phyloP scores from a whole-genome alignment of 2,113 vertebrate genomes.

The Tichodroma muraria region DNA sequence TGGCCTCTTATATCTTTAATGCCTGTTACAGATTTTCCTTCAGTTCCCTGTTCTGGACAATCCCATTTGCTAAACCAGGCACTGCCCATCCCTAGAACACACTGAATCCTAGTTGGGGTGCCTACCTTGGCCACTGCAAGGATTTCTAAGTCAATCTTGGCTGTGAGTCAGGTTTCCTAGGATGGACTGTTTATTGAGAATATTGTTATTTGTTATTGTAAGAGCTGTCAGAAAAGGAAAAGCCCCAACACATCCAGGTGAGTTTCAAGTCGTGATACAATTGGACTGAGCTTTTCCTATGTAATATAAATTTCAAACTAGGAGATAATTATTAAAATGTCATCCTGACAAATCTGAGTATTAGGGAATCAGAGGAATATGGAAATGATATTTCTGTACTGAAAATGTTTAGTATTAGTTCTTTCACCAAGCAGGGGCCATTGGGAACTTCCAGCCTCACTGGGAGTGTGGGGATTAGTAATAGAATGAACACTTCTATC shows the following conservation, averaged over 20 bases:
- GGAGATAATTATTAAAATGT: neutral
- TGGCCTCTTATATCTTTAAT: neutral
- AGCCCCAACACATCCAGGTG: neutral
- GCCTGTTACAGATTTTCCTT: neutral
- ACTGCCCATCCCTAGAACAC: neutral
- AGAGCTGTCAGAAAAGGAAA: neutral
- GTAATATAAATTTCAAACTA: neutral
- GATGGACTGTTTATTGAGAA: neutral
- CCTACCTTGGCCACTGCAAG: neutral
- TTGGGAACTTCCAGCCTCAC: neutral
- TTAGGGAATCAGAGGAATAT: neutral
- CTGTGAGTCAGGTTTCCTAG: neutral
- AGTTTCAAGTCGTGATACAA: neutral
- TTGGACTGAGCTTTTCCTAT: neutral
- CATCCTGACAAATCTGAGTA: neutral
- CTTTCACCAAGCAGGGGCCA: neutral
- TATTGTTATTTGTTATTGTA: neutral
- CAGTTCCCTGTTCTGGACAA: neutral
- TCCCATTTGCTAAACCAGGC: neutral
- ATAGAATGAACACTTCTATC: neutral
- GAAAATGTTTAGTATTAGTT: neutral
- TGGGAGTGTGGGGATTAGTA: neutral
- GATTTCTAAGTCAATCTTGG: neutral
- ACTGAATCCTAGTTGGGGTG: rapidly evolving
- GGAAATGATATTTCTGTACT: neutral